A percentile compares a stretch with the other conserved stretches of the same genome.
Evolutionary conservation across 2,797 vertebrate species (phyloP).

Genomic region (Tolypeutes matacus): DNA sequence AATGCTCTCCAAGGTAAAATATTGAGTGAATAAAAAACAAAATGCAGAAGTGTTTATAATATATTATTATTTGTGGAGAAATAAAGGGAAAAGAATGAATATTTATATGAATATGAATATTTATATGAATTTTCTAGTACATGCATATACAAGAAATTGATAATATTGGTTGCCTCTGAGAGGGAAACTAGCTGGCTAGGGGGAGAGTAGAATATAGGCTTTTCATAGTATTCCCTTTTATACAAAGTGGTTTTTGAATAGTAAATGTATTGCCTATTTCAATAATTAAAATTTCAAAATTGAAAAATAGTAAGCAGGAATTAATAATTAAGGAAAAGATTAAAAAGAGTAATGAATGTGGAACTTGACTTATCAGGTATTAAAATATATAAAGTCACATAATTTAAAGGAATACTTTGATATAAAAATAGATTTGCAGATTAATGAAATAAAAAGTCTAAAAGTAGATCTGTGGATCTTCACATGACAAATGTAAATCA

Average conservation of each 20-base stretch:
- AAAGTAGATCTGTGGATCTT: neutral
- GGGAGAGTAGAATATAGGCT: neutral
- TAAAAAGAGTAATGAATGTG: neutral
- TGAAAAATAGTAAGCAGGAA: slow-evolving; percentile 17
- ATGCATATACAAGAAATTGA: neutral
- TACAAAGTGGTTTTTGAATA: slow-evolving; percentile 10
- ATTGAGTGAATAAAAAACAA: too few relatives aligned
- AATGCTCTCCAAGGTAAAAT: too few relatives aligned
- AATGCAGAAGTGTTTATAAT: too few relatives aligned
- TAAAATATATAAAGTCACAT: slow-evolving; percentile 28
- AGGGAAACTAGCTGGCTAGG: neutral
- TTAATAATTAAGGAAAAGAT: neutral
- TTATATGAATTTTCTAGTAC: neutral
- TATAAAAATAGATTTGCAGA: slow-evolving; percentile 31
- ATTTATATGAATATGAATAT: slow-evolving; percentile 20
- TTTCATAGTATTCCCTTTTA: neutral
- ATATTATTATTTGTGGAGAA: neutral
- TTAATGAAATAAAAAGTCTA: slow-evolving; percentile 20
- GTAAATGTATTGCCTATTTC: neutral
- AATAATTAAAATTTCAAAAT: slow-evolving; percentile 36
- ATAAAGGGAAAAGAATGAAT: neutral
- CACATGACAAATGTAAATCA: neutral
- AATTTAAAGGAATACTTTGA: slow-evolving; percentile 34
- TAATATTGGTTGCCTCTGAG: neutral
- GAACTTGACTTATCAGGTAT: neutral